Evolutionary conservation across 2,888 invertebrate genomes (phyloP), one percentile per base, ranked within the genome.

Genomic region (Peribatodes rhomboidaria): DNA sequence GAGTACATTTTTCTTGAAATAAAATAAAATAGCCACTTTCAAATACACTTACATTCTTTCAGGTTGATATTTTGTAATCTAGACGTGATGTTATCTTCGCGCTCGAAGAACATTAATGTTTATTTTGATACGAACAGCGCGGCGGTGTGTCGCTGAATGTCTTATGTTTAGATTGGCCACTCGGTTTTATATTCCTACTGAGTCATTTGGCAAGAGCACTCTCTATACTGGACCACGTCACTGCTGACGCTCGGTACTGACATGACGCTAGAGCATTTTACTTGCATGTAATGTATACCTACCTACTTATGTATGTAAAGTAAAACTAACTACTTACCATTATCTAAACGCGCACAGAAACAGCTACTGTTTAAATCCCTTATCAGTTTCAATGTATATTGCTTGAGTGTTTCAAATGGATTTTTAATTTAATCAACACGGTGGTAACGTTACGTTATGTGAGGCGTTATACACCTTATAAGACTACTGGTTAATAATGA

Each of bases 151-250:
- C 80, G 77, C 76, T 69, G 79, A 90, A 85, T 92, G 91, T 78
- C 78, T 75, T 71, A 68, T 78, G 77, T 72, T 72, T 71, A 76
- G 79, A 81, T 77, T 75, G 73, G 70, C 72, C 71, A 74, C 74
- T 76, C 75, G 76, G 82, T 86, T 91, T 89, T 92, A 92, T 92
- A 92, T 86, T 74, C 77, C 70, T 55, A 68, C 78, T 90, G 91
- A 90, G 71, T 90, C 89, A 85, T 81, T 91, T 91, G 91, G 91
- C 90, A 89, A 80, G 83, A 85, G 82, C 76, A 75, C 80, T 82
- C 82, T 82, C 75, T 77, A 78, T 76, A 79, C 74, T 55, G 65
- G 76, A 72, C 76, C 77, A 84, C 91, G 91, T 91, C 90, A 91
- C 77, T 75, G 57, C 80, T 89, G 89, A 90, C 90, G 91, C 81